Percentiles rank a stretch among this genome's conserved stretches.
phyloP scores from a whole-genome alignment of 2,797 vertebrate genomes.

The Spheniscus humboldti region DNA sequence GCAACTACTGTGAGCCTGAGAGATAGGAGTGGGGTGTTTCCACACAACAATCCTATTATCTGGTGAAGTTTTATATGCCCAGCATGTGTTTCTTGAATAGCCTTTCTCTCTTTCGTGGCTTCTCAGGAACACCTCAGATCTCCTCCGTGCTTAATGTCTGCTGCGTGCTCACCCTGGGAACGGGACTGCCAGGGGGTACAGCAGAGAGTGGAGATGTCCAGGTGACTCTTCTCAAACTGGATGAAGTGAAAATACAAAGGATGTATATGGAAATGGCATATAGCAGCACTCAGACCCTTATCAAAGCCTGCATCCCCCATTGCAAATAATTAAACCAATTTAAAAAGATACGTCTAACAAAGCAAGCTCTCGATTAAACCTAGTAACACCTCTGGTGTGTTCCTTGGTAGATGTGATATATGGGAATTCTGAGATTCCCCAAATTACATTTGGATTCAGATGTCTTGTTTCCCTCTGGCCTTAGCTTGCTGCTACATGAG shows the following conservation, averaged over 20 bases:
- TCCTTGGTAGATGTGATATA: background rate
- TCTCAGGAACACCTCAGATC: background rate
- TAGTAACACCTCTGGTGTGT: background rate
- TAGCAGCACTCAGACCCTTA: background rate
- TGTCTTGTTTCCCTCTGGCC: background rate
- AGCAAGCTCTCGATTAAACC: background rate
- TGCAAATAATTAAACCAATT: background rate
- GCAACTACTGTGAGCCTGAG: background rate
- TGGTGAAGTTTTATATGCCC: background rate
- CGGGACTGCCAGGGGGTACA: background rate
- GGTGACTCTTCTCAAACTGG: background rate
- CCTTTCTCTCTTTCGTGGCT: background rate
- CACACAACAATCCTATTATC: background rate
- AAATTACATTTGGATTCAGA: background rate
- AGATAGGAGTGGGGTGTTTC: background rate
- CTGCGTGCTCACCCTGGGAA: background rate
- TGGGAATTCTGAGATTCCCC: background rate
- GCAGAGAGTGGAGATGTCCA: background rate
- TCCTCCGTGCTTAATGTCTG: background rate
- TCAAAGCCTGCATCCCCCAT: background rate
- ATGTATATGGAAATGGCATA: background rate
- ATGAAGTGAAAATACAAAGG: background rate
- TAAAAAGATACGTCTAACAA: background rate
- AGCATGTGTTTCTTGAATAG: background rate
- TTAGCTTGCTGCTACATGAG: background rate